phyloP scores from a whole-genome alignment of 2,888 invertebrate species.

The Emmelina monodactyla region DNA sequence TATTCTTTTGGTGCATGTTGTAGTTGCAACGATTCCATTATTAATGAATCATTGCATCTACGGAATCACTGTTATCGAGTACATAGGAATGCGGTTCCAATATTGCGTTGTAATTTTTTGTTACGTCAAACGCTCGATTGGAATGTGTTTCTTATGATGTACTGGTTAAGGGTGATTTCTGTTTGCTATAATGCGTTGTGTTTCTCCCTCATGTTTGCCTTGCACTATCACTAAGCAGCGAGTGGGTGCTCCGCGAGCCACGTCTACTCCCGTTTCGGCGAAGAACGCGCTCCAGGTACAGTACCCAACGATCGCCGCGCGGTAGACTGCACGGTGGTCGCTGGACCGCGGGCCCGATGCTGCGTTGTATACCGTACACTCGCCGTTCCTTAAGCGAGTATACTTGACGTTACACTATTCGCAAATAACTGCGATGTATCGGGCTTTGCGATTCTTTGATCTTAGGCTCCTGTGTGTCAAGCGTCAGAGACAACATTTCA shows the following conservation, averaged over 20 bases:
- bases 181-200: conserved; percentile 34
- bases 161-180: too few species aligned
- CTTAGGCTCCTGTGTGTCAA: too few species aligned
- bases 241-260: conserved; percentile 61
- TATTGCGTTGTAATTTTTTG: conserved; percentile 28
- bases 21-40: too few species aligned
- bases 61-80: too few species aligned
- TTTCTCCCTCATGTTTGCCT: conserved; percentile 48
- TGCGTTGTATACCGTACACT: conserved; percentile 4
- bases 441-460: too few species aligned
- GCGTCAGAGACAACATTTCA: too few species aligned
- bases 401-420: too few species aligned
- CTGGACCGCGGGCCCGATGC: neutral
- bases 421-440: too few species aligned
- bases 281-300: conserved; percentile 73
- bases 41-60: too few species aligned
- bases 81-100: too few species aligned
- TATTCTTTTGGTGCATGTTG: too few species aligned
- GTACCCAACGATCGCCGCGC: conserved; percentile 57
- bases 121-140: conserved; percentile 17
- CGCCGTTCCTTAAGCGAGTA: too few species aligned
- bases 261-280: conserved; percentile 66
- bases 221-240: conserved; percentile 58
- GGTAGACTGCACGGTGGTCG: conserved; percentile 32
- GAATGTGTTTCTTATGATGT: conserved; percentile 2